Base-by-base conservation (phyloP, 2,113 vertebrate species). In the Poeciliopsis retropinna region DNA sequence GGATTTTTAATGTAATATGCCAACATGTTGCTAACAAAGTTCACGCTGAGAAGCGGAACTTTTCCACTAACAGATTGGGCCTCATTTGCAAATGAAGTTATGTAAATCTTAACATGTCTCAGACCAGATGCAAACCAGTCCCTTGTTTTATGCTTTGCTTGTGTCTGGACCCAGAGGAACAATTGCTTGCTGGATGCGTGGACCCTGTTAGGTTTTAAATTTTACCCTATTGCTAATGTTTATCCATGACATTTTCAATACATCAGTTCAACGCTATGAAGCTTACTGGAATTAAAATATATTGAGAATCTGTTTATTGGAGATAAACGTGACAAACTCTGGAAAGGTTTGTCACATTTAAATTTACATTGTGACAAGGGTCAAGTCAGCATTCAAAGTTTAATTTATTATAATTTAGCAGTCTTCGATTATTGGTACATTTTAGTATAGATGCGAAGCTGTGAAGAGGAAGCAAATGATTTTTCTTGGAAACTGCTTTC, bases 401-500 rank as follows among this genome's bases (percentile, higher is more conserved):
- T 31, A 28, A 19, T 29, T 17, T 70, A 10, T 29, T 73, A 64
- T 19, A 54, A 77, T 67, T 57, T 64, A 37, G n/a, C 29, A 14
- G 31, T 77, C 27, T 29, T 39, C 9, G 28, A 63, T 64, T 64
- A 64, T 60, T 64, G 27, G 28, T 79, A 60, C 63, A 41, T 32
- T 51, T 8, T 54, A 15, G 32, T 17, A 9, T 70, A 9, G 25
- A 60, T 61, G 32, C 60, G 57, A 4, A n/a, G 15, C 22, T 63
- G 31, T 31, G 28, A 70, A 17, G 25, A 28, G 72, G 57, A 75
- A 72, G 62, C n/a, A 47, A 47, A 69, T 57, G 10, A 62, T 29
- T 72, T 79, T 79, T 60, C 65, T 69, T 27, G 34, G 19, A 67
- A 72, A 54, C 22, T 3, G 3, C 62, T 70, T 60, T 60, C 25